phyloP scores from a whole-genome alignment of 2,797 vertebrate species.

The Alosa sapidissima region DNA sequence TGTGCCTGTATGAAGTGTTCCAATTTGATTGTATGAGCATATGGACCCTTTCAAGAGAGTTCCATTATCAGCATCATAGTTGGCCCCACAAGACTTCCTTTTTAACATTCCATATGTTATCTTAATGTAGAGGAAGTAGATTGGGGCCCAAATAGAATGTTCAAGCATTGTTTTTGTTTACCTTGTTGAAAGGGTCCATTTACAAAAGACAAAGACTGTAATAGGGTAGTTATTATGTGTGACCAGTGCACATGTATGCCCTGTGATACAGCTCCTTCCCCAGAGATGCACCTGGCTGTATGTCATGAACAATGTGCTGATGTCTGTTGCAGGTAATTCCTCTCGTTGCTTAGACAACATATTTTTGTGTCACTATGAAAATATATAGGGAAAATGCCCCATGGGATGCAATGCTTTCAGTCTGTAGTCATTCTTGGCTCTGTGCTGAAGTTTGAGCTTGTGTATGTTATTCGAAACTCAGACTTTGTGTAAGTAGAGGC shows the following conservation, averaged over 20 bases:
- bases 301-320: constrained; percentile 87
- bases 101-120: no score
- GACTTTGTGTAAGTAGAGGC: no score
- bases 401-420: not conserved
- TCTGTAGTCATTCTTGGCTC: not conserved
- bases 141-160: no score
- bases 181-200: no score
- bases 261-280: constrained; percentile 77
- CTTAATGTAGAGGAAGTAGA: no score
- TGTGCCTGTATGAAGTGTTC: not conserved
- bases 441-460: not conserved
- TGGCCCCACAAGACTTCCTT: no score
- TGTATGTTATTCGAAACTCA: not conserved
- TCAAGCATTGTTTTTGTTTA: no score
- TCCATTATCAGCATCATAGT: no score
- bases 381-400: not conserved
- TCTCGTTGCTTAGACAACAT: not conserved
- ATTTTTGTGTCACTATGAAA: not conserved
- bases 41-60: no score
- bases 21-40: not conserved
- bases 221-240: not conserved
- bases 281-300: constrained; percentile 87
- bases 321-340: constrained; percentile 86
- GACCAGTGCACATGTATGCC: not conserved
- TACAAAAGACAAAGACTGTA: not conserved